Evolutionary conservation across 2,888 invertebrate species (phyloP).

Genomic region (Galeruca laticollis): DNA sequence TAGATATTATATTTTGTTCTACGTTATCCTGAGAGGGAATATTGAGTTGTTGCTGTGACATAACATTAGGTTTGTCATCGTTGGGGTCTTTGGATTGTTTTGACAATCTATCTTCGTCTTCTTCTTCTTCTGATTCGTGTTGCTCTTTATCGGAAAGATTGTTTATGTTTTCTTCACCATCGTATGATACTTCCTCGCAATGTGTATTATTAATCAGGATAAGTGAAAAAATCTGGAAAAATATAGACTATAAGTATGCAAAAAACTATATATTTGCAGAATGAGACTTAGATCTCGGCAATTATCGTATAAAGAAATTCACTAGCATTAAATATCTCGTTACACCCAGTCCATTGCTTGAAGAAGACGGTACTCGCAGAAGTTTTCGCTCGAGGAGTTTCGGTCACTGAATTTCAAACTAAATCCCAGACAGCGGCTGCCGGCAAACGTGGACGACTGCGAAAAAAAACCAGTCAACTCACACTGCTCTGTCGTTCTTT

Average conservation of each 20-base stretch:
- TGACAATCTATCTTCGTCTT: not conserved
- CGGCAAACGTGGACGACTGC: too few relatives aligned
- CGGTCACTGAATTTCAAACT: too few relatives aligned
- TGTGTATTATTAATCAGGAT: not conserved
- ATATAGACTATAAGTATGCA: not conserved
- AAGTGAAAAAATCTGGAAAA: not conserved
- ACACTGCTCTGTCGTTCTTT: too few relatives aligned
- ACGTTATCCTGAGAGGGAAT: not conserved
- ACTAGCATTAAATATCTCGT: too few relatives aligned
- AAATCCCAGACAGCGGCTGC: too few relatives aligned
- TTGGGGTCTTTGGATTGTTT: not conserved
- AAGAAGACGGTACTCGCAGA: too few relatives aligned
- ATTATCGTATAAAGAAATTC: too few relatives aligned
- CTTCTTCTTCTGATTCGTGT: constrained; percentile 6
- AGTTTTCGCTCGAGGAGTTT: too few relatives aligned
- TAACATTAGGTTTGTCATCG: not conserved
- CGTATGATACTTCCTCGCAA: not conserved
- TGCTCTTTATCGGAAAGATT: not conserved
- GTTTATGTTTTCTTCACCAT: not conserved
- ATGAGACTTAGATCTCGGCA: too few relatives aligned
- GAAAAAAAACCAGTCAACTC: too few relatives aligned
- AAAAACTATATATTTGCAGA: too few relatives aligned
- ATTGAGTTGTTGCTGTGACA: not conserved
- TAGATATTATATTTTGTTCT: constrained; percentile 6
- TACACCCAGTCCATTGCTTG: too few relatives aligned